phyloP scores from a whole-genome alignment of 2,113 vertebrate genomes.

The Lycaon pictus region DNA sequence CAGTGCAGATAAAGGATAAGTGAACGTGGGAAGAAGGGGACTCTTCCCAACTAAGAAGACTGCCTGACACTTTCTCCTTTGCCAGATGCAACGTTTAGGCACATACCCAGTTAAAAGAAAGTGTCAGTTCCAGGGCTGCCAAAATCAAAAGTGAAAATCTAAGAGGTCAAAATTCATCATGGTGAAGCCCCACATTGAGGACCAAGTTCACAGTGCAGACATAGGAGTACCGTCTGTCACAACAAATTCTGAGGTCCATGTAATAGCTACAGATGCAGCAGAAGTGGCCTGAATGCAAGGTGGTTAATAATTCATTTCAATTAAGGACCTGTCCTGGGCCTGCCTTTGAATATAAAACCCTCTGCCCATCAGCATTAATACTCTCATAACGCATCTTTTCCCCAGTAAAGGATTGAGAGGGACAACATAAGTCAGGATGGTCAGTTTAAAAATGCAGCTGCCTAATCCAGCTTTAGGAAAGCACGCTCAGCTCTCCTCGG shows the following conservation, averaged over 20 bases:
- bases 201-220: neutral
- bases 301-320: neutral
- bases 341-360: neutral
- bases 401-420: neutral
- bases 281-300: neutral
- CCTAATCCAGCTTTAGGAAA: neutral
- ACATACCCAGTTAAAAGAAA: neutral
- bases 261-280: neutral
- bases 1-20: neutral
- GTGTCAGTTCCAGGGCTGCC: neutral
- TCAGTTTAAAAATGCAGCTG: neutral
- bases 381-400: neutral
- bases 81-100: neutral
- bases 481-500: neutral
- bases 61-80: neutral
- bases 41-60: neutral
- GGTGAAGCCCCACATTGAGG: neutral
- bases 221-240: neutral
- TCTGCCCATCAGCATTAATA: neutral
- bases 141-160: slow-evolving; percentile 27
- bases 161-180: neutral
- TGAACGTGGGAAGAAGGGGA: neutral
- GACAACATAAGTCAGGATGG: neutral
- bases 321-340: neutral
- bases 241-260: rapidly evolving